Evolutionary conservation across 2,888 invertebrate species (phyloP).

Genomic region (Boloria euphrosyne): DNA sequence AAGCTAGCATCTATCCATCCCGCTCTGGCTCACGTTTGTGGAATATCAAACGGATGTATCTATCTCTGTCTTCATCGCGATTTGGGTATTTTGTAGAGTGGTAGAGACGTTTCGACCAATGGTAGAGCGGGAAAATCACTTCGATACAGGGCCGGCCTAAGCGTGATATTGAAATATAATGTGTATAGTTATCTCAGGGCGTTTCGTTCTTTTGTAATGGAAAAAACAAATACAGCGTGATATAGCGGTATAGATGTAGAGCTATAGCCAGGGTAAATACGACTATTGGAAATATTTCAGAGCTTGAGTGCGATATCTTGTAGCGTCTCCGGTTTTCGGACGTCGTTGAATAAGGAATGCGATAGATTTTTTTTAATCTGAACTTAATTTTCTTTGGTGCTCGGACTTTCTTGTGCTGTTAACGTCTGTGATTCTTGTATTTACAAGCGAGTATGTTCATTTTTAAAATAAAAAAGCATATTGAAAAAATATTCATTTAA

Average conservation of each 20-base stretch:
- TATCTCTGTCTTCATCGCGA: conserved; percentile 53
- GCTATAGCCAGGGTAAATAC: conserved; percentile 62
- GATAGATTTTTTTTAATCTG: conserved; percentile 40
- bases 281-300: conserved; percentile 73
- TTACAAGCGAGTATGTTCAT: too few species aligned
- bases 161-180: conserved; percentile 79
- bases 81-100: conserved; percentile 66
- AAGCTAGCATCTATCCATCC: conserved; percentile 53
- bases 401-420: conserved; percentile 14
- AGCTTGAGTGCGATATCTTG: conserved; percentile 78
- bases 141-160: conserved; percentile 63
- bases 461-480: too few species aligned
- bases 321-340: conserved; percentile 74
- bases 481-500: too few species aligned
- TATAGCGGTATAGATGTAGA: conserved; percentile 41
- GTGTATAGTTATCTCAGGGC: conserved; percentile 66
- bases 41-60: conserved; percentile 22
- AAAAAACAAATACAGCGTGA: conserved; percentile 74
- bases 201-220: conserved; percentile 75
- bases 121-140: conserved; percentile 67
- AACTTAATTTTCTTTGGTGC: conserved; percentile 18
- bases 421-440: neutral
- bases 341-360: conserved; percentile 77
- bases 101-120: conserved; percentile 58
- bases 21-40: conserved; percentile 44